These are phyloP conservation scores for Drosophila nannoptera DNA, from an alignment of 1,140 invertebrate species.

Conservation along the genomic window DNA sequence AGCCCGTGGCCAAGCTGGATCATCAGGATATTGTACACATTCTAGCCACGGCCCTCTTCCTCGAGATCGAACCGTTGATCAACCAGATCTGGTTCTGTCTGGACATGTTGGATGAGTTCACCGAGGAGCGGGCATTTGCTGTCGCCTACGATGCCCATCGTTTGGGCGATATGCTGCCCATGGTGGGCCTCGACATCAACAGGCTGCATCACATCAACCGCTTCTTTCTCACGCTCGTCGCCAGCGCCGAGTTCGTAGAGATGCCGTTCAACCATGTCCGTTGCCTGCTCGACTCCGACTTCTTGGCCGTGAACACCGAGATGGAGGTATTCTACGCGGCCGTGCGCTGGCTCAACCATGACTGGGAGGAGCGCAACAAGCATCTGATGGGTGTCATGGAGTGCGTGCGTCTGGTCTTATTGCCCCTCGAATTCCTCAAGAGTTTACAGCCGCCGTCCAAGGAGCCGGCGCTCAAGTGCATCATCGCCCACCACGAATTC, in stretches of 20 bases:
- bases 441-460: background rate
- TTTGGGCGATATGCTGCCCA: background rate
- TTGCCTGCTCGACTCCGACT: constrained; percentile 28
- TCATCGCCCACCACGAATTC: constrained; percentile 9
- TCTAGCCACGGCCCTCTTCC: constrained; percentile 14
- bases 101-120: constrained; percentile 2
- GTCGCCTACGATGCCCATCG: constrained; percentile 6
- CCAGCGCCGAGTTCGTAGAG: constrained; percentile 28
- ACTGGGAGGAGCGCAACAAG: constrained; percentile 24
- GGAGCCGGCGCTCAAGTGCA: constrained; percentile 9
- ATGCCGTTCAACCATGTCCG: constrained; percentile 5
- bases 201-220: constrained; percentile 31
- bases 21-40: constrained; percentile 15
- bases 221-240: constrained; percentile 44
- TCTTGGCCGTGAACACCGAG: constrained; percentile 42
- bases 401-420: constrained; percentile 2
- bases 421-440: constrained; percentile 15
- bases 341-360: constrained; percentile 44
- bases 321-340: constrained; percentile 47
- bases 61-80: constrained; percentile 8
- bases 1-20: background rate
- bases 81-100: constrained; percentile 35
- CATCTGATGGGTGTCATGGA: constrained; percentile 11
- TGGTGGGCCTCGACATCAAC: constrained; percentile 10
- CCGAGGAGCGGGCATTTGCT: constrained; percentile 34